These are phyloP conservation scores for Beris chalybata DNA, from an alignment of 2,888 invertebrate genomes.

Conservation along the genomic window DNA sequence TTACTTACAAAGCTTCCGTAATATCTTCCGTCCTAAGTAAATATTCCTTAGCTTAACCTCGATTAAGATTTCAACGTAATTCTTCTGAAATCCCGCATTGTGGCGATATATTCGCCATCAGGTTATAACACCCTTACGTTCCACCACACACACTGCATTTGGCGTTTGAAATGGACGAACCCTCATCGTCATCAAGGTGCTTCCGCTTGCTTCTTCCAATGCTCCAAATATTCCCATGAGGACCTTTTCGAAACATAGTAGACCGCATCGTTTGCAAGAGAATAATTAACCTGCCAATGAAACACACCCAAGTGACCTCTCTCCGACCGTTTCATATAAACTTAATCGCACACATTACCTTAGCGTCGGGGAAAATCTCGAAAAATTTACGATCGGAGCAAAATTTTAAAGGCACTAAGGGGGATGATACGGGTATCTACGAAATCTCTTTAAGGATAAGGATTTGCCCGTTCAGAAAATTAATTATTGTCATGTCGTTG, in stretches of 20 bases:
- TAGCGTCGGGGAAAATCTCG: constrained; percentile 11
- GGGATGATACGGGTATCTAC: neutral
- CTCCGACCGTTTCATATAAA: constrained; percentile 20
- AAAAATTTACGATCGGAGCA: constrained; percentile 25
- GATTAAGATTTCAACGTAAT: no score
- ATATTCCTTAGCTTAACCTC: no score
- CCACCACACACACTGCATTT: no score
- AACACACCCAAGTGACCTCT: constrained; percentile 30
- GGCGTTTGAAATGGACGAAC: no score
- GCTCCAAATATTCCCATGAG: no score
- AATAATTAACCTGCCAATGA: constrained; percentile 31
- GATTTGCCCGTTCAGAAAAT: constrained; percentile 15
- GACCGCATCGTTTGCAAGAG: constrained; percentile 20
- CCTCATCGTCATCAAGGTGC: no score
- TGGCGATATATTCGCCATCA: no score
- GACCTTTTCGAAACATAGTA: neutral
- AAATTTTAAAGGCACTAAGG: constrained; percentile 15
- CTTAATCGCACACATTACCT: constrained; percentile 27
- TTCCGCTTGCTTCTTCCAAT: no score
- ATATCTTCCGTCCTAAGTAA: no score
- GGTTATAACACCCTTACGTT: no score
- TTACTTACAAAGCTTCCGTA: no score
- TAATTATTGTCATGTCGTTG: constrained; percentile 21
- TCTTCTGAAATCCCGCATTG: no score
- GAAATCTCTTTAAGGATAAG: neutral